These are phyloP conservation scores for Phrynosoma blainvillii DNA, from an alignment of 2,113 vertebrate genomes.

Conservation along the genomic window DNA sequence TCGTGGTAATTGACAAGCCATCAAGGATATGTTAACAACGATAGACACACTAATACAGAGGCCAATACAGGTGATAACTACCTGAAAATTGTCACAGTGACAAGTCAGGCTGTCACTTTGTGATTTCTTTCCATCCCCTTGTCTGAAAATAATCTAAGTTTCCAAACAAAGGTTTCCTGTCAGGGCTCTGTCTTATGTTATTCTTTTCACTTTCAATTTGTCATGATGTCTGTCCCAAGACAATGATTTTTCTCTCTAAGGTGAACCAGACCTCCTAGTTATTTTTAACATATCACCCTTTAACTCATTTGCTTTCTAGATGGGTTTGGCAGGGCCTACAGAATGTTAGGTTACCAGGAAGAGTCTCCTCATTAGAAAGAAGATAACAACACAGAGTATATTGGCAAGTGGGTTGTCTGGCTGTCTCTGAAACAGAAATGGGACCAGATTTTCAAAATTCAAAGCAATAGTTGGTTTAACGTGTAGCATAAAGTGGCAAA, in stretches of 20 bases:
- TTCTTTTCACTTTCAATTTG: slow-evolving; percentile 34
- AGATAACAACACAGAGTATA: slow-evolving; percentile 14
- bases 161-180: slow-evolving; percentile 1
- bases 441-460: not conserved
- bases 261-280: not conserved
- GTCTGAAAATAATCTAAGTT: slow-evolving; percentile 21
- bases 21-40: not conserved
- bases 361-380: not conserved
- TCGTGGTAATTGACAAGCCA: not conserved
- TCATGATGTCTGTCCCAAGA: slow-evolving; percentile 12
- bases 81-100: slow-evolving; percentile 21
- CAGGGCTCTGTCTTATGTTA: slow-evolving; percentile 8
- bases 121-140: slow-evolving; percentile 15
- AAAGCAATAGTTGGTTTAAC: not conserved
- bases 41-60: not conserved
- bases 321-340: not conserved
- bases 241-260: slow-evolving; percentile 18
- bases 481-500: not conserved
- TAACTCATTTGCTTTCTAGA: slow-evolving; percentile 9
- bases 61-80: slow-evolving; percentile 1
- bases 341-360: not conserved
- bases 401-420: slow-evolving; percentile 20
- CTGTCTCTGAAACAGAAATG: not conserved
- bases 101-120: not conserved
- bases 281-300: slow-evolving; percentile 1